Evolutionary conservation across 2,113 vertebrate genomes (phyloP), one percentile per base, ranked within the genome.

Genomic region (Indicator indicator): DNA sequence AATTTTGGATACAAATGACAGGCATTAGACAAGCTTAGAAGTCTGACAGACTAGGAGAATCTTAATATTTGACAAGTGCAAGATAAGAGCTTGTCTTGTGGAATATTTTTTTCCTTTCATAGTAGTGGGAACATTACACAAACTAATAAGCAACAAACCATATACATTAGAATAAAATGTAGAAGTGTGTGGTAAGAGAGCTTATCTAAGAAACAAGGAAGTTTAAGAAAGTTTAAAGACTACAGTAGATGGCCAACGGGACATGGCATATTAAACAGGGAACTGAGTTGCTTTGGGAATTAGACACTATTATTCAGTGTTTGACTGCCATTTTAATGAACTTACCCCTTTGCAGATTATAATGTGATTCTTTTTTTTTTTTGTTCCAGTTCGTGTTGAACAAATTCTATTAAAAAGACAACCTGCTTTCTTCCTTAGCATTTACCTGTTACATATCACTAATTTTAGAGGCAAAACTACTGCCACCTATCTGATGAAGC

Each of bases 1-100:
- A 96, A 92, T 97, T 96, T 95, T 82, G 58, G 62, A 88, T 92
- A 79, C 70, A 95, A 95, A 86, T 73, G 83, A 80, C 80, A 94
- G 76, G 69, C 50, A 82, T 95, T 91, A 91, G 70, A 92, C 60
- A 87, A 92, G 83, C 74, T 94, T 92, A 93, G 73, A 92, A 94
- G 83, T 86, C 93, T 95, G 90, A 84, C 83, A 90, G 82, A 69
- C 60, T 69, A 89, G 52, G 65, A 80, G 79, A 90, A 90, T 89
- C 64, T 94, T 92, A 91, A 69, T 95, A 82, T 94, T 81, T 92
- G 80, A 94, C 83, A 93, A 97, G 76, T 50, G 36, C 80, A 67
- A 91, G 76, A 86, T 89, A 77, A 88, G 70, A 95, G 67, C 38
- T 85, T 93, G 59, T 78, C 65, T 83, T 62, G 27, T 87, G 54